Evolutionary conservation across 2,113 vertebrate species (phyloP).

Genomic region (Tragelaphus buxtoni): DNA sequence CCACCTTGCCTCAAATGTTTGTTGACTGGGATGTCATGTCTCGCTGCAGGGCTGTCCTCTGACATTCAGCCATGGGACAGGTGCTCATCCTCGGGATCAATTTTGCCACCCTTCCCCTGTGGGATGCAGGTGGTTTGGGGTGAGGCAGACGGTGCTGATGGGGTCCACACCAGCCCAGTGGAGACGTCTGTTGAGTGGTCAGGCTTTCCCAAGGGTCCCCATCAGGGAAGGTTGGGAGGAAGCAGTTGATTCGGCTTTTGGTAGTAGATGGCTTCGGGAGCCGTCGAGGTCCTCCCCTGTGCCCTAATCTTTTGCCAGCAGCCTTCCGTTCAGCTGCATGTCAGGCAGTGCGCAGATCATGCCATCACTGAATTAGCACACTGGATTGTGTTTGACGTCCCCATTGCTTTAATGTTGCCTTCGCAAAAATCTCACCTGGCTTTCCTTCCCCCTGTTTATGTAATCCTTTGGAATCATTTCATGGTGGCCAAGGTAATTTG

Average conservation of each 20-base stretch:
- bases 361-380: neutral
- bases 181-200: neutral
- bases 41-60: neutral
- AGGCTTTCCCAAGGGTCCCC: neutral
- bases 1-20: neutral
- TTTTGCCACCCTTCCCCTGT: neutral
- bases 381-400: neutral
- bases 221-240: neutral
- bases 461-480: neutral
- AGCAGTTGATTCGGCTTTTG: neutral
- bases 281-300: neutral
- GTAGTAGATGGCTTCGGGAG: neutral
- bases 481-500: neutral
- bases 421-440: neutral
- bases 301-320: neutral
- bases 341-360: neutral
- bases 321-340: neutral
- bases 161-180: neutral
- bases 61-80: neutral
- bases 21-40: neutral
- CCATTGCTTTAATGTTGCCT: neutral
- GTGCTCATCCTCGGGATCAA: neutral
- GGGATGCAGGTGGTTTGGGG: neutral
- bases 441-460: neutral
- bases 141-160: neutral